These are phyloP conservation scores for Petrocephalus schoutedeni DNA, from an alignment of 2,797 vertebrate species.

Conservation along the genomic window DNA sequence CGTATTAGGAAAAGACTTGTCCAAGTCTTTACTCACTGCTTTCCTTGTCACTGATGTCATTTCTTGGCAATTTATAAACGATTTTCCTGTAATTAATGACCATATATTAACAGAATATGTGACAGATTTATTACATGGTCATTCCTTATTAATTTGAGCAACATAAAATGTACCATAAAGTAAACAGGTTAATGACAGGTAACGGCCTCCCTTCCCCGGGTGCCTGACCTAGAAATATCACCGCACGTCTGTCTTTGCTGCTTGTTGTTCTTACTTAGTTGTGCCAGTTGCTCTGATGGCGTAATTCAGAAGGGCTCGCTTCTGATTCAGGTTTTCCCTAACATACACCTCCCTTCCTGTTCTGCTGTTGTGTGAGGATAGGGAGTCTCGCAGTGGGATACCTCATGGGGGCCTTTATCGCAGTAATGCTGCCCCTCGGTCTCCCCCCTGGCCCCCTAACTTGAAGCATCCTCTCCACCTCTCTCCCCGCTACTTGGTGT, in stretches of 20 bases:
- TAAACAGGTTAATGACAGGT: not conserved
- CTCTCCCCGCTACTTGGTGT: constrained; percentile 30
- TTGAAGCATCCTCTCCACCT: constrained; percentile 22
- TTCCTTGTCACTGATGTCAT: not conserved
- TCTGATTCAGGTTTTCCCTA: constrained; percentile 61
- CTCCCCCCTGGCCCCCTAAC: not conserved
- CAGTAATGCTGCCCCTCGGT: not conserved
- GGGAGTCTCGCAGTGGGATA: not conserved
- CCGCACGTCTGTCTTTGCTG: not conserved
- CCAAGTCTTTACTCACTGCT: not conserved
- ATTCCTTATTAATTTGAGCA: not conserved
- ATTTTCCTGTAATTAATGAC: not conserved
- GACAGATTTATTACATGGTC: not conserved
- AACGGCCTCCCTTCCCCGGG: too few species aligned
- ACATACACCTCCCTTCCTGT: constrained; percentile 54
- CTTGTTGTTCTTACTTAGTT: not conserved
- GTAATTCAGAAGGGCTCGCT: constrained; percentile 54
- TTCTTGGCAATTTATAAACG: not conserved
- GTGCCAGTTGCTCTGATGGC: constrained; percentile 37
- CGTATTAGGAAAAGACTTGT: not conserved
- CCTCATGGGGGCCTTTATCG: not conserved
- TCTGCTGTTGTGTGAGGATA: not conserved
- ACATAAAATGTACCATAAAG: not conserved
- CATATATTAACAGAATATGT: not conserved
- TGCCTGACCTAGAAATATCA: not conserved